phyloP scores from a whole-genome alignment of 2,113 vertebrate species.

The Fregata magnificens region DNA sequence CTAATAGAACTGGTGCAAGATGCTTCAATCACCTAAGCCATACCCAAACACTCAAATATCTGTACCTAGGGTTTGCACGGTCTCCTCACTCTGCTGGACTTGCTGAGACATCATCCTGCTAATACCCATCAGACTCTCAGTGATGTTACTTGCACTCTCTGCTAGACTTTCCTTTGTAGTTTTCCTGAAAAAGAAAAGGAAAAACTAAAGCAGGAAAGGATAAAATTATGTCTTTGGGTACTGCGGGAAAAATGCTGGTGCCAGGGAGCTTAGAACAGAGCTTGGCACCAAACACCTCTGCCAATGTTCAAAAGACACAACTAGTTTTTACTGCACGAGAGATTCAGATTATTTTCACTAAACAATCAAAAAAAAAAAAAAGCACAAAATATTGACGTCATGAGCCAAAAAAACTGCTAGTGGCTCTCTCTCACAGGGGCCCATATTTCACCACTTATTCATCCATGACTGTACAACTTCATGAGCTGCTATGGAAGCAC shows the following conservation, averaged over 20 bases:
- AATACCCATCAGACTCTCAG: slow-evolving; percentile 93
- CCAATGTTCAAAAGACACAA: background rate
- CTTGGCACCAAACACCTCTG: background rate
- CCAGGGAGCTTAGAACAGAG: background rate
- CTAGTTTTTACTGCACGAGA: background rate
- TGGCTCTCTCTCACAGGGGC: background rate
- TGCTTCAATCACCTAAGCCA: background rate
- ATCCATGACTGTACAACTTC: background rate
- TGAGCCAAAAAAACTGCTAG: background rate
- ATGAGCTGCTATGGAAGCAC: background rate
- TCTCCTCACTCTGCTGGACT: slow-evolving; percentile 92
- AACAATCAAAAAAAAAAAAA: background rate
- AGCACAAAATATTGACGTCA: background rate
- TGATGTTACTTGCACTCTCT: slow-evolving; percentile 88
- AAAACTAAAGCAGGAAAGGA: background rate
- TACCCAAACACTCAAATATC: background rate
- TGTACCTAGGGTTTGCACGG: slow-evolving; percentile 86
- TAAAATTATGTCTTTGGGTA: background rate
- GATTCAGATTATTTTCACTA: background rate
- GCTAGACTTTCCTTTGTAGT: slow-evolving; percentile 88
- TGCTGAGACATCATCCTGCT: slow-evolving; percentile 98
- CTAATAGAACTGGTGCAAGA: background rate
- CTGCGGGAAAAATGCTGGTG: background rate
- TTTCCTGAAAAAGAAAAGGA: slow-evolving; percentile 71
- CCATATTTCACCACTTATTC: background rate